Base-by-base conservation (phyloP, 2,888 invertebrate species). In the Caradrina clavipalpis region DNA sequence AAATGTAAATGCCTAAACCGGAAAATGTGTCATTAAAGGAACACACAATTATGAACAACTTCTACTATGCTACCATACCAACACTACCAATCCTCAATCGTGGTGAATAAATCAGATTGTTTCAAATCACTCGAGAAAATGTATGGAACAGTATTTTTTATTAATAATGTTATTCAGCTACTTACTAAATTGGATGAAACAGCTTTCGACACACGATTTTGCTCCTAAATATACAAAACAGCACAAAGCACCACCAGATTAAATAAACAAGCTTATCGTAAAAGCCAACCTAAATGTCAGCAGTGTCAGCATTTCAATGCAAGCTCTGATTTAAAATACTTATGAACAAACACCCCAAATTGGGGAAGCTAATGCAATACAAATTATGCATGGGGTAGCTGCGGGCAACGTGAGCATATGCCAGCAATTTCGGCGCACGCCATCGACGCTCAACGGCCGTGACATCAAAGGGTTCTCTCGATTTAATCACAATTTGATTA, bases 401-500 rank as follows among this genome's bases (percentile, higher is more conserved):
- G 55, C 66, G 76, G 67, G 59, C 54, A 58, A 62, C 19, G 45
- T 21, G 80, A 65, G 56, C 77, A 80, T 78, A 78, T 78, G 77
- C 63, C 51, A 39, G 76, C 58, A 78, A 78, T 80, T 78, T 54
- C 53, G 60, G 57, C 57, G 80, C 69, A 64, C 76, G 56, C 80
- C 70, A 77, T 77, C 53, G 62, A 60, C 60, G 54, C 54, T 60
- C 76, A 71, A 49, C 76, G 71, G 62, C 53, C 71, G 62, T 76
- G 66, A 84, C 86, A 87, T 90, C 89, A 90, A 90, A 89, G 89
- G 88, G 82, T 81, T 81, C 83, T 82, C 83, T 84, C 82, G 78
- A 88, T 88, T 88, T 86, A 89, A 90, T 91, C 88, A 89, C 84
- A 83, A 87, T 87, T 88, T 87, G 87, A 92, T 91, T 88, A 86